Base-by-base conservation (phyloP, 2,113 vertebrate genomes). In the Nycticorax nycticorax region DNA sequence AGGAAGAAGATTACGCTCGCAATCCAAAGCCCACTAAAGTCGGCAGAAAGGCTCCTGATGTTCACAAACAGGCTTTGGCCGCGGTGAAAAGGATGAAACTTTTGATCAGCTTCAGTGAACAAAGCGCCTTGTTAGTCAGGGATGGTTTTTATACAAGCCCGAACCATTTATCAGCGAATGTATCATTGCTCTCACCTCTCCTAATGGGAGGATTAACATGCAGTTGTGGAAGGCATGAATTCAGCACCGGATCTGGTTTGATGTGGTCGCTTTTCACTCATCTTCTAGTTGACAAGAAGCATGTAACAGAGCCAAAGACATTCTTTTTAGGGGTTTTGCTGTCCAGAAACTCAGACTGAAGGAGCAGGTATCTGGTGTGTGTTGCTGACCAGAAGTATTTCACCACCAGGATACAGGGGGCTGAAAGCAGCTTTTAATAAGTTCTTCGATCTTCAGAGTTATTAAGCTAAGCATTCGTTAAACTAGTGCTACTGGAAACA, bases 161-260 rank as follows among this genome's bases (percentile, higher is more conserved):
- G 72, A 91, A 68, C 80, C 78, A 56, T 93, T 92, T 89, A 86
- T 37, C 73, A 75, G 64, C 5, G 8, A 66, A 73, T 88, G 33
- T 21, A 64, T 91, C 57, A 35, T 71, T 62, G 72, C 56, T 77
- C 39, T 95, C 88, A 78, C 60, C 76, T 85, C 86, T 92, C 64
- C 60, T 87, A 92, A 92, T 64, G 73, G 92, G 73, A 72, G 83
- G 92, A 95, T 95, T 93, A 88, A 86, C 75, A 20, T n/a, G 41
- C 48, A 20, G 12, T 41, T 79, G 72, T 59, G 78, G 81, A 91
- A 94, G 53, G 68, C 83, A 41, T 32, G 68, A 86, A 33, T 63
- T 67, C 64, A 52, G 76, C 72, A 18, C 56, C 63, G 71, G 59
- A 43, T 52, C 64, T 75, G 37, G 56, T 91, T 81, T 64, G 60